These are phyloP conservation scores for Cheilosia pagana DNA, from an alignment of 2,888 invertebrate species.

Conservation along the genomic window DNA sequence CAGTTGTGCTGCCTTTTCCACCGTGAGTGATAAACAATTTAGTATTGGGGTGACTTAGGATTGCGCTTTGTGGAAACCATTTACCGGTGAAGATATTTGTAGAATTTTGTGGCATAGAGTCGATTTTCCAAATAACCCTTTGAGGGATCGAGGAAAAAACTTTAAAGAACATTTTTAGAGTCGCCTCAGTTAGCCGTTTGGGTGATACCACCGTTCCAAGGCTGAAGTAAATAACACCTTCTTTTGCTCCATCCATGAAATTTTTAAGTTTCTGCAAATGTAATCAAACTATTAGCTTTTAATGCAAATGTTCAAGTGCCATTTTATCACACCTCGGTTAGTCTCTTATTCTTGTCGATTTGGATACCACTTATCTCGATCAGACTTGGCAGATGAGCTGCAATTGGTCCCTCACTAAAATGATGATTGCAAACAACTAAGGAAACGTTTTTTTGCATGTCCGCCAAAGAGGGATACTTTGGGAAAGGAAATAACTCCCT, in stretches of 20 bases:
- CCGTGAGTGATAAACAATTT: constrained; percentile 82
- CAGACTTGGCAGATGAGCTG: constrained; percentile 78
- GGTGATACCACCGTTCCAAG: constrained; percentile 49
- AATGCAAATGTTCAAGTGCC: not conserved
- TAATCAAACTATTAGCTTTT: not conserved
- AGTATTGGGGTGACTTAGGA: constrained; percentile 89
- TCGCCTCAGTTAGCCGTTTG: not conserved
- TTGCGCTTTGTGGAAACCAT: constrained; percentile 87
- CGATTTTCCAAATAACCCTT: constrained; percentile 57
- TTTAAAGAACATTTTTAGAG: constrained; percentile 10
- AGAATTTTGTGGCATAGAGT: not conserved
- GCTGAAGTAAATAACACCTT: constrained; percentile 55
- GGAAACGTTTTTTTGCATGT: constrained; percentile 78
- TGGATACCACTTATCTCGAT: constrained; percentile 81
- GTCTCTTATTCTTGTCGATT: constrained; percentile 62
- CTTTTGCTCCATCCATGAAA: constrained; percentile 39
- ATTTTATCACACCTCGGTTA: constrained; percentile 20
- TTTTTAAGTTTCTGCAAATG: constrained; percentile 26
- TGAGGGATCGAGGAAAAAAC: constrained; percentile 48
- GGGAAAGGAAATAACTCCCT: constrained; percentile 78
- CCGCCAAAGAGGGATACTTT: constrained; percentile 77
- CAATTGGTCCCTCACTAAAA: constrained; percentile 80
- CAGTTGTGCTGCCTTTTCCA: constrained; percentile 90
- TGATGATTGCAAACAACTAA: constrained; percentile 80
- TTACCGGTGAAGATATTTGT: constrained; percentile 81